These are phyloP conservation scores for Pseudomyrmex flavicornis DNA, from an alignment of 1,140 invertebrate species.

Conservation along the genomic window DNA sequence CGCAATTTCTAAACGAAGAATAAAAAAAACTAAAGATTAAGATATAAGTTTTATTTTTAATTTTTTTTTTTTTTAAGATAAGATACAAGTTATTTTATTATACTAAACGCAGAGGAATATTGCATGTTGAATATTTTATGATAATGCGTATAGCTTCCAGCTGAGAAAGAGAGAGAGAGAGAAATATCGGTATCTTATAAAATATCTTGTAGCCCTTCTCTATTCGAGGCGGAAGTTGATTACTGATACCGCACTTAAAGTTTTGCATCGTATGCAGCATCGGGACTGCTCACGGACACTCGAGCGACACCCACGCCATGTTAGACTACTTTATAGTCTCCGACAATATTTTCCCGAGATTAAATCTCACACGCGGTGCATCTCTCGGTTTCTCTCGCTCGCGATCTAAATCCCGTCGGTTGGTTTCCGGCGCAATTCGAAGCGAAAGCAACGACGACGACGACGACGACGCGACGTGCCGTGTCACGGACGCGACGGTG, in stretches of 20 bases:
- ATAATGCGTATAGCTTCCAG: too few species aligned
- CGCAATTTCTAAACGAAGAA: too few species aligned
- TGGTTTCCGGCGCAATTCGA: constrained; percentile 1
- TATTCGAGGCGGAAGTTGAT: constrained; percentile 6
- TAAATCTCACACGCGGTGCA: not conserved
- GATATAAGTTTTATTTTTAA: too few species aligned
- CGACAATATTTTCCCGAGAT: constrained; percentile 29
- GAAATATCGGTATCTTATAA: not conserved
- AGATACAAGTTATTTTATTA: too few species aligned
- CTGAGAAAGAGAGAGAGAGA: too few species aligned
- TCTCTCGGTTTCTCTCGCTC: not conserved
- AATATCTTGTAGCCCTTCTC: not conserved
- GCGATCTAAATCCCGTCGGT: constrained; percentile 14
- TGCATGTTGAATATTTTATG: too few species aligned
- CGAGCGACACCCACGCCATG: not conserved
- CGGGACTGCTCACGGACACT: not conserved
- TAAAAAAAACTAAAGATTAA: too few species aligned
- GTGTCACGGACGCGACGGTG: constrained; percentile 5
- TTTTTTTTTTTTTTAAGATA: too few species aligned
- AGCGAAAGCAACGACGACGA: not conserved
- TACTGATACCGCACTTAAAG: constrained; percentile 24
- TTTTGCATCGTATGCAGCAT: not conserved
- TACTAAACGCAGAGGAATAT: too few species aligned
- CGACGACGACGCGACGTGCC: not conserved
- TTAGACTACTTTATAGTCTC: not conserved